These are phyloP conservation scores for Limnephilus rhombicus DNA, from an alignment of 2,888 invertebrate genomes.

Conservation along the genomic window DNA sequence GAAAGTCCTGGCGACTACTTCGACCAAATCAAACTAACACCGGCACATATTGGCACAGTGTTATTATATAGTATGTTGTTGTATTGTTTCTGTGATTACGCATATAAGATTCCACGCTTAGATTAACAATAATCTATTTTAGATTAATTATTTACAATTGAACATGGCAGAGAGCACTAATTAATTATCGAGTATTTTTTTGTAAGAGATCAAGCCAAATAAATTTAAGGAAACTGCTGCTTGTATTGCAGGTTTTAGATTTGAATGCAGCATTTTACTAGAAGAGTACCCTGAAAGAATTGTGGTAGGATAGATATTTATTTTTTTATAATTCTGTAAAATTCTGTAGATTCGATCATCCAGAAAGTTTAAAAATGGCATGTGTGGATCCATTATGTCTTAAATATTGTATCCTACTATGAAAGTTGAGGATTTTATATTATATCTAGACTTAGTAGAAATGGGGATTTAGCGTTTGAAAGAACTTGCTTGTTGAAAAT, in stretches of 20 bases:
- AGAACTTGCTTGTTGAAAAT: neutral
- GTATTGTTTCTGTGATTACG: neutral
- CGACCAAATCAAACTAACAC: neutral
- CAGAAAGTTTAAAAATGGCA: neutral
- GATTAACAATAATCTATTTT: neutral
- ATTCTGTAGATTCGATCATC: neutral
- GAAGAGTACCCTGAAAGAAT: neutral
- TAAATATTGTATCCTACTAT: neutral
- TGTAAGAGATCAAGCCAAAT: slow-evolving; percentile 1
- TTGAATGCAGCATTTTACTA: neutral
- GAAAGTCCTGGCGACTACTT: neutral
- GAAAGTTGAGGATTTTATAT: neutral
- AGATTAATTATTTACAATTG: neutral
- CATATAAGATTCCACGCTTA: neutral
- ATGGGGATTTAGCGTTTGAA: neutral
- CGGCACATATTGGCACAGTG: neutral
- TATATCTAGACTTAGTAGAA: neutral
- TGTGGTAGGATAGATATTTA: neutral
- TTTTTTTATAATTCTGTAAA: neutral
- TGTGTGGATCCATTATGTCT: neutral
- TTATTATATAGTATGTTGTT: neutral
- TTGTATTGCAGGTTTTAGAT: neutral
- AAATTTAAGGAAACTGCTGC: neutral
- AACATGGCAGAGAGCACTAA: neutral
- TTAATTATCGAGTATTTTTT: neutral